phyloP scores from a whole-genome alignment of 2,113 vertebrate species.

The Plectropomus leopardus region DNA sequence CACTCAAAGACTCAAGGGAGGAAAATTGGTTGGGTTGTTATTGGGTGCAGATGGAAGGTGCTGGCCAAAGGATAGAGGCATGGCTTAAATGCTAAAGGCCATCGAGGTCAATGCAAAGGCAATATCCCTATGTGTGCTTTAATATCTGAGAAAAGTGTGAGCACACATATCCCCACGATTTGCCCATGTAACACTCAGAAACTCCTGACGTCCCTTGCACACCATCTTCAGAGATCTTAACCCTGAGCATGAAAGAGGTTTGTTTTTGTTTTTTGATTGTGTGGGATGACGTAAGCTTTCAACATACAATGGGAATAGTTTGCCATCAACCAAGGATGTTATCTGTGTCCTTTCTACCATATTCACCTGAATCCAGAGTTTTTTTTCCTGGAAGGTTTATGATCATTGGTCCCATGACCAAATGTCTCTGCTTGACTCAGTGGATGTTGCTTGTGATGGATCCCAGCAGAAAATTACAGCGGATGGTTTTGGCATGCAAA shows the following conservation, averaged over 20 bases:
- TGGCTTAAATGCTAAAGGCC: neutral
- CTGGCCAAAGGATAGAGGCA: neutral
- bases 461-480: neutral
- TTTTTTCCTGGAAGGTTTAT: neutral
- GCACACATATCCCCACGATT: neutral
- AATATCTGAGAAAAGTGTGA: neutral
- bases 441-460: neutral
- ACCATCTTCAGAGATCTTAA: neutral
- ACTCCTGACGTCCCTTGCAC: neutral
- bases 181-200: neutral
- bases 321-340: neutral
- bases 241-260: neutral
- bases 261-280: neutral
- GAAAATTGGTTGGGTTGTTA: neutral
- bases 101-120: neutral
- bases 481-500: neutral
- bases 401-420: neutral
- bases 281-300: neutral
- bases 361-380: neutral
- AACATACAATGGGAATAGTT: neutral
- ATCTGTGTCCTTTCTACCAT: neutral
- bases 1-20: neutral
- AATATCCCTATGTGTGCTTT: neutral
- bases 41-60: neutral
- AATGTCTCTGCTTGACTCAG: neutral